Conservation (phyloP, 2,797 vertebrate genomes). For the Urophycis tenuis region DNA sequence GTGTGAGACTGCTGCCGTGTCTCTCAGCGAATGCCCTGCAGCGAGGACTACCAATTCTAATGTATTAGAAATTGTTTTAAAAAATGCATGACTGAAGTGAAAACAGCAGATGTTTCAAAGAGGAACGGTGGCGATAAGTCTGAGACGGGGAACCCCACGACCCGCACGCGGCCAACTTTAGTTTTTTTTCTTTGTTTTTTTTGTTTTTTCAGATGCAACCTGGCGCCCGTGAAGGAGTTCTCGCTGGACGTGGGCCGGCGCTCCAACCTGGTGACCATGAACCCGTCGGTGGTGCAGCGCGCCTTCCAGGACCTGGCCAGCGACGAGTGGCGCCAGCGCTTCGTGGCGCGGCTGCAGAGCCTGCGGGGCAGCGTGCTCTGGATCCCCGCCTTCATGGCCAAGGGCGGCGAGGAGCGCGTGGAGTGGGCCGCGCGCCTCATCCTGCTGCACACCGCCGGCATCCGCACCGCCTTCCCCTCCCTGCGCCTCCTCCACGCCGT, state of each 20-base stretch:
- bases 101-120: no score
- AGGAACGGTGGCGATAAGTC: no score
- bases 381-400: slow-evolving; percentile 98
- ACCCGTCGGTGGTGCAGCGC: slow-evolving; percentile 92
- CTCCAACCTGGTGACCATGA: slow-evolving; percentile 94
- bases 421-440: slow-evolving; percentile 92
- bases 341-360: slow-evolving; percentile 79
- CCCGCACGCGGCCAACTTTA: no score
- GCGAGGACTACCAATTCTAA: no score
- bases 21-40: background rate
- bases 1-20: background rate
- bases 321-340: slow-evolving; percentile 81
- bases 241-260: slow-evolving; percentile 79
- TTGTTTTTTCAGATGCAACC: slow-evolving; percentile 97
- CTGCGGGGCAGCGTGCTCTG: slow-evolving; percentile 90
- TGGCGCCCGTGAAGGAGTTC: slow-evolving; percentile 92
- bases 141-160: no score
- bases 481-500: slow-evolving; percentile 93
- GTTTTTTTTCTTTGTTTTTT: no score
- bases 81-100: no score
- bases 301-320: slow-evolving; percentile 91
- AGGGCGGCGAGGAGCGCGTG: slow-evolving; percentile 89
- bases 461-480: slow-evolving; percentile 89
- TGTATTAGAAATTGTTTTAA: background rate
- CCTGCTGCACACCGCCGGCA: slow-evolving; percentile 79